phyloP scores from a whole-genome alignment of 1,140 invertebrate species.

The Neodiprion pinetum region DNA sequence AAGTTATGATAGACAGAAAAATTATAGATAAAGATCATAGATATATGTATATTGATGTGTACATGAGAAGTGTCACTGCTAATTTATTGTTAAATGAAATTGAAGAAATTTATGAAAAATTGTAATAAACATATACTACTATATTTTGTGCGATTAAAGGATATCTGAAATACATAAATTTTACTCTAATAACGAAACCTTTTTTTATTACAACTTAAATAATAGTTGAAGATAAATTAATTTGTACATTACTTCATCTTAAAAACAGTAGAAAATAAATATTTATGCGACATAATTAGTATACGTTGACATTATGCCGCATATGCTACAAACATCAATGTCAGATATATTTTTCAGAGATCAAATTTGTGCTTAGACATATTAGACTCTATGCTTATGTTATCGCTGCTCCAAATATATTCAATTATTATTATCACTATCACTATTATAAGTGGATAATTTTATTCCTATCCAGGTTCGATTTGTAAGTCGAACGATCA shows the following conservation, averaged over 20 bases:
- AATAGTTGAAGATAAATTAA: neutral
- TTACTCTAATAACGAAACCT: neutral
- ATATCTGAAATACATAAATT: neutral
- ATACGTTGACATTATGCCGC: neutral
- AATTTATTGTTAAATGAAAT: neutral
- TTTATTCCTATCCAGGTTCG: too few species aligned
- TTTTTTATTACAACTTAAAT: neutral
- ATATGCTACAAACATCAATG: neutral
- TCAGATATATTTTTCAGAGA: neutral
- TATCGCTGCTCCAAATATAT: neutral
- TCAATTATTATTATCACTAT: too few species aligned
- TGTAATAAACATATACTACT: neutral
- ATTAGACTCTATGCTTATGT: neutral
- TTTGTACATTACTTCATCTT: neutral
- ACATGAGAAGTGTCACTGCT: neutral
- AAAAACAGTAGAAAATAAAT: constrained; percentile 1
- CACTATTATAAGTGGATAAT: too few species aligned
- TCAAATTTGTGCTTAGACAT: neutral
- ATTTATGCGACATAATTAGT: neutral
- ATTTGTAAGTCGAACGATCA: too few species aligned
- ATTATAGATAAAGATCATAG: too few species aligned
- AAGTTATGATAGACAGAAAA: too few species aligned
- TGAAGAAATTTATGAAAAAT: neutral
- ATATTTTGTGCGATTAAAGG: constrained; percentile 1
- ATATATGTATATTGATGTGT: neutral